Evolutionary conservation across 1,140 invertebrate genomes (phyloP), one percentile per base, ranked within the genome.

Genomic region (Adoxophyes honmai): DNA sequence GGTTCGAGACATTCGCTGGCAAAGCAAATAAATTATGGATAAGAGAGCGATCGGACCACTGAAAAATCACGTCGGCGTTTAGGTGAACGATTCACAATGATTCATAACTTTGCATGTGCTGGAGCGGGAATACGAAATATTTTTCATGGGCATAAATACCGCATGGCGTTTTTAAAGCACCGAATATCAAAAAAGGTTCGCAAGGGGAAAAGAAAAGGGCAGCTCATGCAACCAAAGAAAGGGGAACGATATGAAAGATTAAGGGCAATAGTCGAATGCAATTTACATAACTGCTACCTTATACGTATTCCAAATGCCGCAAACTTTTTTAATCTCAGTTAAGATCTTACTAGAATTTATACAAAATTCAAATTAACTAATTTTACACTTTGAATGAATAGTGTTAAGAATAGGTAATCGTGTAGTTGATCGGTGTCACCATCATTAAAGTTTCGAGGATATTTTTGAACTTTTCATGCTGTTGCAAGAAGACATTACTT

Each of bases 201-300:
- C 21, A 48, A 33, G 42, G 42, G 42, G 42, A 48, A 48, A 16
- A n/a, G 42, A 48, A 48, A 28, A 48, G 42, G 42, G 42, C 16
- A 48, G 42, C 21, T 48, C 42, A 48, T 18, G 42, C 42, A 33
- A 48, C 18, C 10, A 6, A 11, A 48, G 21, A n/a, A n/a, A 6
- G 21, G 42, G 16, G 42, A 11, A 18, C 10, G 42, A 11, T 48
- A 13, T 28, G 10, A 28, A 10, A 48, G 8, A 33, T 28, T 39
- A 21, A 48, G 9, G 42, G 9, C 7, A 48, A 28, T 28, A 28
- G 2, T 21, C 9, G 4, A n/a, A 10, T 44, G 10, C 16, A 18
- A n/a, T 48, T 28, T 48, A 28, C 5, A 48, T 48, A 28, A 28
- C 21, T 28, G 21, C 21, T 28, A 28, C 21, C 2, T 28, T 3